phyloP scores from a whole-genome alignment of 2,888 invertebrate species.

The Drosophila limbata region DNA sequence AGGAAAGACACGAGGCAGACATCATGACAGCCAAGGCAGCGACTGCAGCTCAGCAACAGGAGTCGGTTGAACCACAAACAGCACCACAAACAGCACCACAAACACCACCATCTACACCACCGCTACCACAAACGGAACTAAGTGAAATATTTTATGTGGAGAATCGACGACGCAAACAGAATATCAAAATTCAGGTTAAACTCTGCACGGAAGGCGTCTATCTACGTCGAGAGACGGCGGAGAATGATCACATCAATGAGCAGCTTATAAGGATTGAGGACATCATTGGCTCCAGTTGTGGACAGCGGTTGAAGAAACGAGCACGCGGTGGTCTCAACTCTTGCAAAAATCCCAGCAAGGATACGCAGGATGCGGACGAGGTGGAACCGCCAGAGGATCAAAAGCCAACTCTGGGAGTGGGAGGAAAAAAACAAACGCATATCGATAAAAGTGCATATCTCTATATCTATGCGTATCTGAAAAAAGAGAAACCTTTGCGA shows the following conservation, averaged over 20 bases:
- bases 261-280: constrained; percentile 91
- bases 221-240: constrained; percentile 89
- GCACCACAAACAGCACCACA: background rate
- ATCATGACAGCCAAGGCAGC: constrained; percentile 41
- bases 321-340: constrained; percentile 86
- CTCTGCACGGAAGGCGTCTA: constrained; percentile 90
- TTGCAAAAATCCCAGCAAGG: constrained; percentile 87
- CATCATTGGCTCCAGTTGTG: constrained; percentile 92
- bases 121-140: constrained; percentile 23
- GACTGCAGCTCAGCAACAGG: constrained; percentile 13
- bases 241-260: constrained; percentile 89
- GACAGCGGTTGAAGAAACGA: constrained; percentile 70
- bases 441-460: constrained; percentile 92
- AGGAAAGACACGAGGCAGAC: background rate
- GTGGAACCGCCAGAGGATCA: constrained; percentile 20
- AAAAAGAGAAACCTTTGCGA: constrained; percentile 89
- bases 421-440: background rate
- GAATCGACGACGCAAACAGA: constrained; percentile 91
- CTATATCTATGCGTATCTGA: constrained; percentile 93
- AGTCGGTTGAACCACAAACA: constrained; percentile 4
- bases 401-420: constrained; percentile 68
- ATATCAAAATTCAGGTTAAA: constrained; percentile 92
- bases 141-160: constrained; percentile 80
- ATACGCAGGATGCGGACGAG: constrained; percentile 23
- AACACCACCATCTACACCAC: background rate